phyloP scores from a whole-genome alignment of 2,888 invertebrate genomes.

The Thymelicus acteon region DNA sequence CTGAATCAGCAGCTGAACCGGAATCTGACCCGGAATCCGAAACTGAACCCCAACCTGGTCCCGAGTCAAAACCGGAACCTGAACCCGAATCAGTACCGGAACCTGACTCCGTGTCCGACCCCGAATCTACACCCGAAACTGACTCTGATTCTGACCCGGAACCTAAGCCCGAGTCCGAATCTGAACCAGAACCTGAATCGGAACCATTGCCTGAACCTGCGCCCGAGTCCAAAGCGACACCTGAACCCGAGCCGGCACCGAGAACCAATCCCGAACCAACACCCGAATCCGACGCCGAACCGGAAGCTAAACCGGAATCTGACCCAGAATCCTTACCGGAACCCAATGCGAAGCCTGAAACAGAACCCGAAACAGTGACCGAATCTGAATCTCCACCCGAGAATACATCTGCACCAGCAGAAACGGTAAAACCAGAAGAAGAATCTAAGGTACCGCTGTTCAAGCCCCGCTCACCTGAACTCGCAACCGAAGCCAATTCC shows the following conservation, averaged over 20 bases:
- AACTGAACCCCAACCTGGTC: neutral
- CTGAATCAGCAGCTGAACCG: neutral
- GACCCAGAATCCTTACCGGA: too few relatives aligned
- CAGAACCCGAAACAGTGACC: neutral
- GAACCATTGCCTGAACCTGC: neutral
- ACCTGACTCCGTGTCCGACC: neutral
- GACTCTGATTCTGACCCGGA: neutral
- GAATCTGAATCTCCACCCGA: neutral
- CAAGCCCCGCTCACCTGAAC: neutral
- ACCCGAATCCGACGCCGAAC: neutral
- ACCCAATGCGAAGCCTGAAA: conserved; percentile 4
- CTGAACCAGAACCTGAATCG: conserved; percentile 2
- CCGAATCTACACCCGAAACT: neutral
- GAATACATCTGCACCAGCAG: too few relatives aligned
- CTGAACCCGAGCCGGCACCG: neutral
- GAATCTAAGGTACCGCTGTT: neutral
- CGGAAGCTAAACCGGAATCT: neutral
- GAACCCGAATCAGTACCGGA: neutral
- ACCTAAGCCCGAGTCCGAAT: neutral
- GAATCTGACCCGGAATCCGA: neutral
- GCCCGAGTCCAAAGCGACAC: neutral
- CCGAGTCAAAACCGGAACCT: neutral
- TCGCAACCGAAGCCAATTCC: neutral
- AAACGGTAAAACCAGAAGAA: too few relatives aligned
- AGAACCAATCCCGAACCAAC: neutral